Percentiles rank a stretch among this genome's conserved stretches.
Conservation (phyloP, 2,888 invertebrate species). For the Mesorhabditis belari region DNA sequence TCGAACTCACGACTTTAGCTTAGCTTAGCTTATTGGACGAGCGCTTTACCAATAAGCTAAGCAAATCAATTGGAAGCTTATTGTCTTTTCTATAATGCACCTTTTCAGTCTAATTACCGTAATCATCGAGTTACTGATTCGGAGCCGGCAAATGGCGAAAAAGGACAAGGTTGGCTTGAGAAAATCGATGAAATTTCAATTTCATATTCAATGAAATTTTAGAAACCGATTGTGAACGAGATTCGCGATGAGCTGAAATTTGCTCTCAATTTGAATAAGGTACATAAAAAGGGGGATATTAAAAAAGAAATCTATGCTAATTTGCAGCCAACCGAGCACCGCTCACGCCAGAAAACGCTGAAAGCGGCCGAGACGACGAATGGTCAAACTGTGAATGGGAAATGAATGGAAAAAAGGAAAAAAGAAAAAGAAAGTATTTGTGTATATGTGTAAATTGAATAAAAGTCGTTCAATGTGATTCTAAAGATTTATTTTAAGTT, state of each 20-base stretch:
- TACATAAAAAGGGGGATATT: slow-evolving; percentile 1
- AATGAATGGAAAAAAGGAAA: too few relatives aligned
- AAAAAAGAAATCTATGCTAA: background rate
- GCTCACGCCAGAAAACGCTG: slow-evolving; percentile 6
- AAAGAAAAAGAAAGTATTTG: too few relatives aligned
- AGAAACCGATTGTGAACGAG: slow-evolving; percentile 30
- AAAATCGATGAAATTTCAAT: slow-evolving; percentile 1
- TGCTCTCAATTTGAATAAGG: slow-evolving; percentile 36
- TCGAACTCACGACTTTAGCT: too few relatives aligned
- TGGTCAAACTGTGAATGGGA: background rate
- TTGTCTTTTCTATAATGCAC: too few relatives aligned
- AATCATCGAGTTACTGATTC: slow-evolving; percentile 38
- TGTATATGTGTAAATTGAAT: too few relatives aligned
- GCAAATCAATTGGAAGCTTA: too few relatives aligned
- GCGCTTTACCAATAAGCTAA: too few relatives aligned
- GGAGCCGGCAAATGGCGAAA: slow-evolving; percentile 35
- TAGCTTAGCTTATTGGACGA: too few relatives aligned
- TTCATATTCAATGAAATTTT: background rate
- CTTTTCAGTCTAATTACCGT: slow-evolving; percentile 24
- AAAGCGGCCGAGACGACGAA: background rate
- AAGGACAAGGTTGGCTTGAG: slow-evolving; percentile 26
- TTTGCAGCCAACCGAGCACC: slow-evolving; percentile 13
- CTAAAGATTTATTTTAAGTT: too few relatives aligned
- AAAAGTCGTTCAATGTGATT: too few relatives aligned
- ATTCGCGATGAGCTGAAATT: slow-evolving; percentile 34